Conservation (phyloP, 2,113 vertebrate genomes). For the Spheniscus mendiculus region DNA sequence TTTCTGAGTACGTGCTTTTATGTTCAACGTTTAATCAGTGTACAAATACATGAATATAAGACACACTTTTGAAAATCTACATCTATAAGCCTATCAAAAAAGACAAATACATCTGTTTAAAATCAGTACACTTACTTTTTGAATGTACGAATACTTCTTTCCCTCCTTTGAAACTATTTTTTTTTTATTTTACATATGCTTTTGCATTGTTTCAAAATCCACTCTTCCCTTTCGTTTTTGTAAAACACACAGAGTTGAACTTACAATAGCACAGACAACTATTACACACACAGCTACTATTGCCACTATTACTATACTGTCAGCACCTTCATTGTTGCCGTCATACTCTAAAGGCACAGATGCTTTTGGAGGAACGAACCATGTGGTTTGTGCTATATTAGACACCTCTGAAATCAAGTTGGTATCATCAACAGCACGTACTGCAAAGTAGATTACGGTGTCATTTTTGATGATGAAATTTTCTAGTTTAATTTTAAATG, state of each 20-base stretch:
- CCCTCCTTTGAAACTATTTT: neutral
- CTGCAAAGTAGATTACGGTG: conserved; percentile 52
- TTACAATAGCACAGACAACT: neutral
- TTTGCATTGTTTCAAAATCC: neutral
- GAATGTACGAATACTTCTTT: neutral
- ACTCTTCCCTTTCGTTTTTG: neutral
- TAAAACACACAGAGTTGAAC: neutral
- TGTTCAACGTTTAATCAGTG: neutral
- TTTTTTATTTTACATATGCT: neutral
- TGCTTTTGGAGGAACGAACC: neutral
- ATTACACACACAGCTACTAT: neutral
- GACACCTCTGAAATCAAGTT: conserved; percentile 52
- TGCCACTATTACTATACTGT: neutral
- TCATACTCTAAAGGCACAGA: neutral
- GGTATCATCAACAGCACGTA: conserved; percentile 22
- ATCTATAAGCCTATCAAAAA: neutral
- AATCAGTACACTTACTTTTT: neutral
- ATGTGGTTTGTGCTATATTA: conserved; percentile 55
- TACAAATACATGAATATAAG: neutral
- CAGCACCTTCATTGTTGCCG: rapidly evolving
- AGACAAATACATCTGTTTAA: neutral
- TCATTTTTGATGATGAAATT: conserved; percentile 12
- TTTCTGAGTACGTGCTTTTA: neutral
- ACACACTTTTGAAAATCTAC: neutral
- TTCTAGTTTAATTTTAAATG: conserved; percentile 53